Percentiles rank a stretch among this genome's conserved stretches.
Evolutionary conservation across 2,113 vertebrate genomes (phyloP).

Genomic region (Zosterops hypoxanthus): DNA sequence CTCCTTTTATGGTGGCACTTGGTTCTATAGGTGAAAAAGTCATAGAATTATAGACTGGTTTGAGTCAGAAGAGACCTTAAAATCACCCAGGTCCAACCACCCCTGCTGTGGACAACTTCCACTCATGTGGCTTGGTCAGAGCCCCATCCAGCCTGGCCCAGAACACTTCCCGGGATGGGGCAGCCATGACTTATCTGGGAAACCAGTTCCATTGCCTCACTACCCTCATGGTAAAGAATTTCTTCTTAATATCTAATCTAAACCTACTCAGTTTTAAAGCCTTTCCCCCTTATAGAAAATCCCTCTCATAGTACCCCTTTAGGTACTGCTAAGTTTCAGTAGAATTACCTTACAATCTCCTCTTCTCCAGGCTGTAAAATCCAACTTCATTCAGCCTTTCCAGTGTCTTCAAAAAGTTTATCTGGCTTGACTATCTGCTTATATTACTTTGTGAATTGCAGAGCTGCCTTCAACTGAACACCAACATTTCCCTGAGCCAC

Average conservation of each 20-base stretch:
- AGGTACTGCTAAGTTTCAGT: neutral
- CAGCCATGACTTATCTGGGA: neutral
- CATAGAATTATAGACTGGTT: neutral
- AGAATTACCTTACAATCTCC: neutral
- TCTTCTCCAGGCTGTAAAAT: neutral
- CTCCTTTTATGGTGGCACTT: neutral
- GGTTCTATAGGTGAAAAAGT: neutral
- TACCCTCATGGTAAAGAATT: neutral
- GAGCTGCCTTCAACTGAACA: neutral
- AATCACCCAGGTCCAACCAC: neutral
- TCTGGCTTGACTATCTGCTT: neutral
- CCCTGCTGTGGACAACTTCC: rapidly evolving
- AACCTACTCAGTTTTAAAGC: neutral
- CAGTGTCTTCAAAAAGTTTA: neutral
- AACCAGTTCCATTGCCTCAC: neutral
- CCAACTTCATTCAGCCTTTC: neutral
- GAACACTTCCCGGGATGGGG: neutral
- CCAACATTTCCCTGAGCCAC: neutral
- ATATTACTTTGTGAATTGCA: neutral
- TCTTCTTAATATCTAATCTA: neutral
- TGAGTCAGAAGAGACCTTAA: neutral
- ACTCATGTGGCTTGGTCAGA: neutral
- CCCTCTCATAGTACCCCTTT: neutral
- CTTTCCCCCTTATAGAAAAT: neutral
- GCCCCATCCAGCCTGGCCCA: neutral